Base-by-base conservation (phyloP, 2,113 vertebrate genomes). In the Marcusenius ussheri region DNA sequence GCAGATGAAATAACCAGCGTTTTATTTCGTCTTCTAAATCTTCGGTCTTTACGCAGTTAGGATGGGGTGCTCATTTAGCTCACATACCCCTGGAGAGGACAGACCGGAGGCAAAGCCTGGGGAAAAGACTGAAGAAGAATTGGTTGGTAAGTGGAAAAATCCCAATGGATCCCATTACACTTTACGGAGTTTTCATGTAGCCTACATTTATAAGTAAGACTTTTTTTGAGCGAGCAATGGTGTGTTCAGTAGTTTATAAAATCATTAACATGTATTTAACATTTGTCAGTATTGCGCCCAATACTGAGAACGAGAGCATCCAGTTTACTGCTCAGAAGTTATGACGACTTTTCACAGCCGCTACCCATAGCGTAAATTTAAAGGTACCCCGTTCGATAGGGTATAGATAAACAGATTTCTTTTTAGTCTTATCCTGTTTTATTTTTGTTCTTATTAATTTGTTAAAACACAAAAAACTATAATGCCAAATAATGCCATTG, bases 41-140 rank as follows among this genome's bases (percentile, higher is more conserved):
- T 83, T 66, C 47, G 21, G 17, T 47, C 27, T 49, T 51, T 17
- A 19, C 3, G 7, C 24, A 88, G 27, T 56, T 91, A 93, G 91
- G 83, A 96, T 96, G 96, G 96, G 96, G 19, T 96, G 96, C 92
- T 84, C 95, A 35, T 96, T 95, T 91, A 96, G 95, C 90, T 92
- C 95, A 5, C 95, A 96, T 3, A 93, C 95, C 21, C 95, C 95
- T 87, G 95, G 95, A 3, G 66, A 56, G 91, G 94, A 96, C 88
- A 95, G 92, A 93, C 96, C 96, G 19, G 94, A 94, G 5, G 94
- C 93, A 21, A 96, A 95, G 92, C 94, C 94, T 56, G 95, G 94
- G 87, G 95, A 95, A 89, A 92, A 39, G 31, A 80, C 90, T 92
- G 95, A 93, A 88, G 95, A 93, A 45, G 89, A 88, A 2, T 90